phyloP scores from a whole-genome alignment of 2,888 invertebrate species.

The Caenorhabditis angaria region DNA sequence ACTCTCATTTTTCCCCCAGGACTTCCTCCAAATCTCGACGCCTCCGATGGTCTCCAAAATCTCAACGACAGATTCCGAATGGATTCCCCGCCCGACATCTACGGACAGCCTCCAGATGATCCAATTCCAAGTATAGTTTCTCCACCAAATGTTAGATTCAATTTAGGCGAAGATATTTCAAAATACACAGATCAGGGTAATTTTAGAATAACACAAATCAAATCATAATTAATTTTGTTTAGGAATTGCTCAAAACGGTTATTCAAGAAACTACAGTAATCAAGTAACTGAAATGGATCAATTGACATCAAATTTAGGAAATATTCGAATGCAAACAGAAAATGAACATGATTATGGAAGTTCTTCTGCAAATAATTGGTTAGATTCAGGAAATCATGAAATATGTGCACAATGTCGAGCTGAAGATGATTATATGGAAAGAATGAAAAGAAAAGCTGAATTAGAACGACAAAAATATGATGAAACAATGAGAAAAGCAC shows the following conservation, averaged over 20 bases:
- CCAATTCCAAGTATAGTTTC: constrained; percentile 37
- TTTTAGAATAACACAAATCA: background rate
- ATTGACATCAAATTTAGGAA: constrained; percentile 24
- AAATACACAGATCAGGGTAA: constrained; percentile 32
- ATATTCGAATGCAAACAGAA: constrained; percentile 27
- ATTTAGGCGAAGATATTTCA: constrained; percentile 35
- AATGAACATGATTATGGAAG: constrained; percentile 18
- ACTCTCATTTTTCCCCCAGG: constrained; percentile 7
- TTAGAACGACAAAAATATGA: constrained; percentile 43
- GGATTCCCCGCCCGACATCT: constrained; percentile 40
- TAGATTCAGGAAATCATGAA: constrained; percentile 42
- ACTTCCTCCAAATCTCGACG: constrained; percentile 28
- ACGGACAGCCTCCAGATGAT: constrained; percentile 26
- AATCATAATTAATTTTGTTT: too few relatives aligned
- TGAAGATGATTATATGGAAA: constrained; percentile 52
- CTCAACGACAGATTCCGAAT: constrained; percentile 44
- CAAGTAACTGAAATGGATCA: background rate
- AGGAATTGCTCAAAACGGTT: constrained; percentile 3
- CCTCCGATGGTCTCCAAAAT: constrained; percentile 20
- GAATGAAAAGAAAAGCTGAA: constrained; percentile 37
- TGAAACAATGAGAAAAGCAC: constrained; percentile 43
- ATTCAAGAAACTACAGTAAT: background rate
- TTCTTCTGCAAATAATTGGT: background rate
- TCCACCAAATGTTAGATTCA: constrained; percentile 26
- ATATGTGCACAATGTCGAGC: constrained; percentile 57